Percentiles rank a stretch among this genome's conserved stretches.
These are phyloP conservation scores for Microcebus tavaratra DNA, from an alignment of 2,113 vertebrate genomes.

Conservation along the genomic window DNA sequence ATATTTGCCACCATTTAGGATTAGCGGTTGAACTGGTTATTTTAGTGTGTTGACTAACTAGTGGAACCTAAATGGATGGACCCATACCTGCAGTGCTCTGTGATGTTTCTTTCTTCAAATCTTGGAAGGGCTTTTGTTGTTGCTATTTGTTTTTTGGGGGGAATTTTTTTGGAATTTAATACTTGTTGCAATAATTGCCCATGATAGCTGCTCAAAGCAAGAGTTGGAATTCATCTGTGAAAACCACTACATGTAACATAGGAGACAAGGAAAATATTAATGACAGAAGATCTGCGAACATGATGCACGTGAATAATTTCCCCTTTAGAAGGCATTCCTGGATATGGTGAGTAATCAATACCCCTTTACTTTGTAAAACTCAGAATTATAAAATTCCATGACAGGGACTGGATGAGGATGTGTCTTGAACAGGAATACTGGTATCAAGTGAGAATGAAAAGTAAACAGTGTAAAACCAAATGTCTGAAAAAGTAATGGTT, in stretches of 20 bases:
- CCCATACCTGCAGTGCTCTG: conserved; percentile 79
- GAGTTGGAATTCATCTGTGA: conserved; percentile 87
- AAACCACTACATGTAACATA: conserved; percentile 81
- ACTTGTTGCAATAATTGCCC: conserved; percentile 86
- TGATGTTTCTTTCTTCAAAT: conserved; percentile 79
- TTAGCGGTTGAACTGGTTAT: conserved; percentile 77
- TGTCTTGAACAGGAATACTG: conserved; percentile 51
- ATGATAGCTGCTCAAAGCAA: conserved; percentile 81
- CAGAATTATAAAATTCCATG: conserved; percentile 77
- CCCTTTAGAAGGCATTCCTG: conserved; percentile 98
- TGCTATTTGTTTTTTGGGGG: conserved; percentile 47
- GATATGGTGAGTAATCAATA: conserved; percentile 96
- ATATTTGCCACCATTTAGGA: conserved; percentile 77
- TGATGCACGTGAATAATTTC: conserved; percentile 97
- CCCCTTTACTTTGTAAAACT: conserved; percentile 72
- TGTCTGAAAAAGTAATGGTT: conserved; percentile 51
- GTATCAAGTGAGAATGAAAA: conserved; percentile 58
- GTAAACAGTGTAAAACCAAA: conserved; percentile 52
- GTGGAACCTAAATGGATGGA: conserved; percentile 86
- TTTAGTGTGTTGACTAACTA: conserved; percentile 74
- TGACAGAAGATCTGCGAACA: conserved; percentile 89
- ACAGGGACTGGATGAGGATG: conserved; percentile 66
- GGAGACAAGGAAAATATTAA: conserved; percentile 85
- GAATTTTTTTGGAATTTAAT: conserved; percentile 80
- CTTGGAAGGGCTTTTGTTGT: conserved; percentile 81